Base-by-base conservation (phyloP, 1,140 invertebrate species). In the Stegodyphus dumicola region DNA sequence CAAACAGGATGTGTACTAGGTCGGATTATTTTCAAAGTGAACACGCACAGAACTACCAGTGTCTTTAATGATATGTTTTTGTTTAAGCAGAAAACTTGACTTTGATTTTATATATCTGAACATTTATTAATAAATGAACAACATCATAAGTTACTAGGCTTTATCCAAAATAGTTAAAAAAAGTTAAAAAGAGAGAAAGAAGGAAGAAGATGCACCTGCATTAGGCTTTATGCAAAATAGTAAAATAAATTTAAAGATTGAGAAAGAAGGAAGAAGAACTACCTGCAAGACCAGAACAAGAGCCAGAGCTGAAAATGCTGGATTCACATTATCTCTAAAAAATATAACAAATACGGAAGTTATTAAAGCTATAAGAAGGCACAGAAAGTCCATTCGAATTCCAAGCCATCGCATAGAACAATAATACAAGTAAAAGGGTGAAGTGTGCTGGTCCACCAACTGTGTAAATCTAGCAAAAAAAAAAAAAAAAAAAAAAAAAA, bases 401-500 rank as follows among this genome's bases (percentile, higher is more conserved):
- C 93, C 93, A 33, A 94, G 90, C 94, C 94, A 95, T 81, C 94
- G 91, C 88, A 93, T 92, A 0, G 93, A 92, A 56, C 92, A 91
- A 86, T 92, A 91, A 86, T 92, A 93, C 60, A 94, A 89, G 87
- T 91, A 93, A 81, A 92, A 90, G 75, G 91, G 92, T 4, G 92
- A 90, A 33, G 91, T 90, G 88, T 93, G 93, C 33, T 89, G 88
- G 89, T 94, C 93, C 78, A 93, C 89, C 52, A 93, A 88, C 10
- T 91, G 88, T 78, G 91, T 91, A 88, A 93, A 94, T 87, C 93
- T 93, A 71, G 11, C 65, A 17, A n/a, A 67, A 17, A 4, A 67
- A 66, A 17, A 11, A 6, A 66, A 66, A n/a, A 7, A 66, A 11
- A 11, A 66, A 66, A 10, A 66, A 66, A 66, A 10, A n/a, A 18